These are phyloP conservation scores for Cerceris rybyensis DNA, from an alignment of 2,888 invertebrate species.

Conservation along the genomic window DNA sequence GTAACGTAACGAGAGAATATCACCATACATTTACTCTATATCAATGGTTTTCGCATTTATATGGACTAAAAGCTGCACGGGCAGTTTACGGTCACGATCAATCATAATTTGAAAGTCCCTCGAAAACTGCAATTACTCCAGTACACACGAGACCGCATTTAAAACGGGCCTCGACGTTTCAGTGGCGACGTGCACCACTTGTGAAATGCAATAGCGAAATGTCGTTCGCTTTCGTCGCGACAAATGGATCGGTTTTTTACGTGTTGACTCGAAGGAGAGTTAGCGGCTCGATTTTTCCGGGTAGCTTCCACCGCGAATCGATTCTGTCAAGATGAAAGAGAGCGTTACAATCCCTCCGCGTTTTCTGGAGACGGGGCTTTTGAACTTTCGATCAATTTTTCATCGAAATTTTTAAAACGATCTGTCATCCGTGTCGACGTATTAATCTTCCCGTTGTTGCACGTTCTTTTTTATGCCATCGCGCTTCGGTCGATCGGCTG, in stretches of 20 bases:
- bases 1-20: too few relatives aligned
- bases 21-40: too few relatives aligned
- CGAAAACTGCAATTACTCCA: constrained; percentile 34
- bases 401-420: not conserved
- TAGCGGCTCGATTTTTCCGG: constrained; percentile 14
- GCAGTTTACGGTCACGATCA: constrained; percentile 21
- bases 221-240: constrained; percentile 32
- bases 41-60: not conserved
- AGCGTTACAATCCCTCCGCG: not conserved
- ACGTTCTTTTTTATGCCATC: too few relatives aligned
- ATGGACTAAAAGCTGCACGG: not conserved
- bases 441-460: not conserved
- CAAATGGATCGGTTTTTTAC: constrained; percentile 51
- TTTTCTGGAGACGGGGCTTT: not conserved
- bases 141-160: constrained; percentile 11
- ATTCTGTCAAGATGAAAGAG: constrained; percentile 20
- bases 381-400: not conserved
- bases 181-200: constrained; percentile 6
- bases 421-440: not conserved
- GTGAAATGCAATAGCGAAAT: constrained; percentile 14
- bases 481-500: too few relatives aligned
- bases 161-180: constrained; percentile 16
- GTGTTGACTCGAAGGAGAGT: constrained; percentile 16
- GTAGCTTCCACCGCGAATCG: constrained; percentile 32
- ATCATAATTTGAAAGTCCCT: constrained; percentile 40